Conservation (phyloP, 2,113 vertebrate species). For the Limnothrissa miodon region DNA sequence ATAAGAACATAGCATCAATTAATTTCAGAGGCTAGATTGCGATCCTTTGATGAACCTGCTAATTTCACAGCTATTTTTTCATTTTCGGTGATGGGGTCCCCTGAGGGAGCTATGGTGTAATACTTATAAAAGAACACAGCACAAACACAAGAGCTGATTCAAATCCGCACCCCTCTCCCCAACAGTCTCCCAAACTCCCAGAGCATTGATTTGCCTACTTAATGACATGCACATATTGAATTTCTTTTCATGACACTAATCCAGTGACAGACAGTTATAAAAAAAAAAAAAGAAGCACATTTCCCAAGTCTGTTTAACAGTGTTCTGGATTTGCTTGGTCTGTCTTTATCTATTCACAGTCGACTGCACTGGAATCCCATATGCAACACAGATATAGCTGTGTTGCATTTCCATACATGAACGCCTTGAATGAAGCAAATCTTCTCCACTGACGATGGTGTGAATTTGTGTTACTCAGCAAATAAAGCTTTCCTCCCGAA, state of each 20-base stretch:
- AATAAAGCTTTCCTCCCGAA: constrained; percentile 25
- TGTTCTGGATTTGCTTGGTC: constrained; percentile 27
- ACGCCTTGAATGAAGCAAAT: constrained; percentile 39
- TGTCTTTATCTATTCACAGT: constrained; percentile 37
- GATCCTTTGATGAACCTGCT: constrained; percentile 30
- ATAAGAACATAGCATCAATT: constrained; percentile 22
- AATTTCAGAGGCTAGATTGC: background rate
- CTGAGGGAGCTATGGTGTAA: constrained; percentile 14
- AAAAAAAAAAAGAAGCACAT: background rate
- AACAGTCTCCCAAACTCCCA: background rate
- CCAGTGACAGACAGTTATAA: constrained; percentile 15
- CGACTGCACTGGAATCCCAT: constrained; percentile 30
- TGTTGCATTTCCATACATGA: constrained; percentile 35
- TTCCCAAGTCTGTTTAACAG: constrained; percentile 19
- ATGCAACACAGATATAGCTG: constrained; percentile 30
- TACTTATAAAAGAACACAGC: background rate
- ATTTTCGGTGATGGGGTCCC: constrained; percentile 32
- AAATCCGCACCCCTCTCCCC: background rate
- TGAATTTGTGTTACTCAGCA: constrained; percentile 53
- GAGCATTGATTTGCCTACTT: constrained; percentile 22
- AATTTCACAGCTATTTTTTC: constrained; percentile 25
- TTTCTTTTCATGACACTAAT: constrained; percentile 7
- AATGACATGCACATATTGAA: constrained; percentile 7
- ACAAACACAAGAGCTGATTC: constrained; percentile 26
- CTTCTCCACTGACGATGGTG: constrained; percentile 28